Conservation (phyloP, 2,888 invertebrate genomes). For the Sphinx pinastri region DNA sequence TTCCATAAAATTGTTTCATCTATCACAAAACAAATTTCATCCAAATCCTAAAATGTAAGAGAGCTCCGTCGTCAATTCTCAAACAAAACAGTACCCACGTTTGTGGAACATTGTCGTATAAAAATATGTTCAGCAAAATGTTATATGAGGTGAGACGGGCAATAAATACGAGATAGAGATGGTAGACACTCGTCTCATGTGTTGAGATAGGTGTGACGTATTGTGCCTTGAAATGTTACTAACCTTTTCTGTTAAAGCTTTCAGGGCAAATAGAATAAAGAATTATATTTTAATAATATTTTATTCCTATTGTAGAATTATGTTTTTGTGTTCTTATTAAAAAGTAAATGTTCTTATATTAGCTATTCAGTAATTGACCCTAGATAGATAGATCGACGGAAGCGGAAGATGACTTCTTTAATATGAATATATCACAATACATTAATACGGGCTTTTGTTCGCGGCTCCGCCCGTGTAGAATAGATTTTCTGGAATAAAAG, state of each 20-base stretch:
- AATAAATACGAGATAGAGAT: constrained; percentile 21
- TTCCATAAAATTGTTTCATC: too few species aligned
- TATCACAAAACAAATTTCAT: not conserved
- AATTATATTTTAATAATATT: not conserved
- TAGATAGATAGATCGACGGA: too few species aligned
- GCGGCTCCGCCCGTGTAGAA: too few species aligned
- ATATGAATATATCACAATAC: too few species aligned
- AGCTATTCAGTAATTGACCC: too few species aligned
- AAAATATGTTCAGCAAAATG: constrained; percentile 18
- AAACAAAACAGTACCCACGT: not conserved
- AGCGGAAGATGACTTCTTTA: too few species aligned
- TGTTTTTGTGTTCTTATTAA: not conserved
- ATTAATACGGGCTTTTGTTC: too few species aligned
- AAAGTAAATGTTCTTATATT: too few species aligned
- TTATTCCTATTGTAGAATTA: not conserved
- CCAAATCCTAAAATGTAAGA: not conserved
- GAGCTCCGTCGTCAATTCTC: not conserved
- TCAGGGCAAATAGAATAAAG: not conserved
- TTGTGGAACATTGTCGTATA: constrained; percentile 1
- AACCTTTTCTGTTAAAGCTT: constrained; percentile 12
- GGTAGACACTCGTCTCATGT: constrained; percentile 8
- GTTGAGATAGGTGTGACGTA: constrained; percentile 20
- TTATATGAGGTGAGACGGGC: constrained; percentile 17
- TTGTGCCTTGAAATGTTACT: constrained; percentile 9
- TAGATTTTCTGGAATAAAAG: too few species aligned